Evolutionary conservation across 2,888 invertebrate species (phyloP).

Genomic region (Rosalia funebris): DNA sequence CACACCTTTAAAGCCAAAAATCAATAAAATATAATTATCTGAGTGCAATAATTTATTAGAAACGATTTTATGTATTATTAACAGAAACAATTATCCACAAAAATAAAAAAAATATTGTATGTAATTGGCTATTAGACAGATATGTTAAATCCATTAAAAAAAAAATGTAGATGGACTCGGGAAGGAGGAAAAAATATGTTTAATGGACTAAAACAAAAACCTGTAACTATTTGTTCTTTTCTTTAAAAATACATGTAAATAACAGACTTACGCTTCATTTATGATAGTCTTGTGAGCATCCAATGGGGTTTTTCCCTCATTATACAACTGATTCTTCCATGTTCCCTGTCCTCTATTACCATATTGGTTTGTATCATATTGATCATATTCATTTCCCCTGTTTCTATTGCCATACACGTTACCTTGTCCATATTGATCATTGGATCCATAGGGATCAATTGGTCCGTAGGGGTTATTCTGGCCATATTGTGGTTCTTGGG

Average conservation of each 20-base stretch:
- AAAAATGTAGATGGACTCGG: no score
- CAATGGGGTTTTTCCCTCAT: slow-evolving; percentile 29
- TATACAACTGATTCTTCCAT: slow-evolving; percentile 41
- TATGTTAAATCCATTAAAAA: no score
- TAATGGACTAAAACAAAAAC: no score
- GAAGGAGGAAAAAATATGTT: no score
- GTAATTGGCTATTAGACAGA: no score
- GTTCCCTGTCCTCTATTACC: slow-evolving; percentile 32
- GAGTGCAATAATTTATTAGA: no score
- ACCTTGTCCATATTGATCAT: slow-evolving; percentile 31
- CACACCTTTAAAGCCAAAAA: no score
- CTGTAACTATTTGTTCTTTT: no score
- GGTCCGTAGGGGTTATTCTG: slow-evolving; percentile 34
- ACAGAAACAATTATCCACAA: no score
- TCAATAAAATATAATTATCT: no score
- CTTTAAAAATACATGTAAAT: not conserved
- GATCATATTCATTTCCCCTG: slow-evolving; percentile 31
- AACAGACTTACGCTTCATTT: slow-evolving; percentile 56
- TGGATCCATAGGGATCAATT: slow-evolving; percentile 30
- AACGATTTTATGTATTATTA: no score
- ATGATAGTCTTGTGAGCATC: slow-evolving; percentile 52
- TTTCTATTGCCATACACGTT: slow-evolving; percentile 28
- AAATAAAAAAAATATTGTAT: no score
- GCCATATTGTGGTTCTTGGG: slow-evolving; percentile 31
- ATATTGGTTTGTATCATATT: slow-evolving; percentile 27